Percentiles rank a stretch among this genome's conserved stretches.
Evolutionary conservation across 2,797 vertebrate species (phyloP).

Genomic region (Chloroceryle inda): DNA sequence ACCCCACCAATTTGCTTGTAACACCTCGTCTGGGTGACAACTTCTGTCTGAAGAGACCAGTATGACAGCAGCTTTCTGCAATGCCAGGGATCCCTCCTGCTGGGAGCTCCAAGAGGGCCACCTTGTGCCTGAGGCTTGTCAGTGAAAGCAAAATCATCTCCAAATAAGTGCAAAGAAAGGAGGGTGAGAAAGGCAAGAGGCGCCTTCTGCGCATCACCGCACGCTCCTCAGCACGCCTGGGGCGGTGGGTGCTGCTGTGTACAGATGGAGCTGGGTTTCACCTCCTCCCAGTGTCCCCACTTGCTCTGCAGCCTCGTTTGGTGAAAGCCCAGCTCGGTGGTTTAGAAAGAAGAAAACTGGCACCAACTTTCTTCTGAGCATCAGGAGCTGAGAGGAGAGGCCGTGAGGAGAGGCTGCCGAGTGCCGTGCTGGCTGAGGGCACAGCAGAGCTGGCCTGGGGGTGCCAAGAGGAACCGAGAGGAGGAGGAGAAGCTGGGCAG

Average conservation of each 20-base stretch:
- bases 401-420: background rate
- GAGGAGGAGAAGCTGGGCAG: background rate
- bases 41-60: background rate
- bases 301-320: background rate
- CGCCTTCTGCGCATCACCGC: background rate
- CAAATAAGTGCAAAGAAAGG: background rate
- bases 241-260: background rate
- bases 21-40: background rate
- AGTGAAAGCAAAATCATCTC: background rate
- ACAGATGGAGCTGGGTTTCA: background rate
- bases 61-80: background rate
- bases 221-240: rapidly evolving
- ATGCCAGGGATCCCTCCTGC: background rate
- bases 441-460: background rate
- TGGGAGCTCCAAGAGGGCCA: background rate
- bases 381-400: background rate
- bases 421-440: background rate
- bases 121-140: background rate
- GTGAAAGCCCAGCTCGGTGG: background rate
- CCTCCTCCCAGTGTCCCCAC: background rate
- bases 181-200: background rate
- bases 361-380: background rate
- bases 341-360: background rate
- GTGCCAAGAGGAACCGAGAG: background rate
- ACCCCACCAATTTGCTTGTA: background rate